These are phyloP conservation scores for Acromyrmex heyeri DNA, from an alignment of 1,140 invertebrate species.

Conservation along the genomic window DNA sequence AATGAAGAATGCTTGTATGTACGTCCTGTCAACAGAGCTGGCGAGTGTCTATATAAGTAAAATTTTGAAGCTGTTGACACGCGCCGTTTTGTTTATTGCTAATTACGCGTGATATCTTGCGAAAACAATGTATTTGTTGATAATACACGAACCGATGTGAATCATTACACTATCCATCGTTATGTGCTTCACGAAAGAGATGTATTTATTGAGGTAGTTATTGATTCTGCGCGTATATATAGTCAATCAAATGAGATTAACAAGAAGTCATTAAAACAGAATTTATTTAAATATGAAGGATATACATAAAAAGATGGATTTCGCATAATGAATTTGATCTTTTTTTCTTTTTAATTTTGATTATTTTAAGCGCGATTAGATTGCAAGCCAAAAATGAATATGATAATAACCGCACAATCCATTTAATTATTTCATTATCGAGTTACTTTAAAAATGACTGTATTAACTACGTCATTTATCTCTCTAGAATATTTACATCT, in stretches of 20 bases:
- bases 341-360: not conserved
- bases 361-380: not conserved
- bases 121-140: slow-evolving; percentile 58
- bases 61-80: slow-evolving; percentile 58
- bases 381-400: not conserved
- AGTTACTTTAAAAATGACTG: slow-evolving; percentile 6
- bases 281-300: slow-evolving; percentile 13
- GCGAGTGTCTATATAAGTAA: slow-evolving; percentile 64
- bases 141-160: slow-evolving; percentile 25
- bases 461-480: slow-evolving; percentile 26
- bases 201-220: slow-evolving; percentile 15
- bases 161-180: slow-evolving; percentile 32
- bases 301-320: not conserved
- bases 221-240: not conserved
- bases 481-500: slow-evolving; percentile 34
- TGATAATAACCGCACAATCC: not conserved
- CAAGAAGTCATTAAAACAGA: not conserved
- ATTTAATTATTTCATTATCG: slow-evolving; percentile 23
- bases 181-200: slow-evolving; percentile 43
- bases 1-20: slow-evolving; percentile 50
- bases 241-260: slow-evolving; percentile 11
- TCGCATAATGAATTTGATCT: not conserved
- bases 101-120: slow-evolving; percentile 53
- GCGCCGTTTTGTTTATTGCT: slow-evolving; percentile 58
- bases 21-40: slow-evolving; percentile 41